phyloP scores from a whole-genome alignment of 1,140 invertebrate genomes.

The Procambarus virginalis region DNA sequence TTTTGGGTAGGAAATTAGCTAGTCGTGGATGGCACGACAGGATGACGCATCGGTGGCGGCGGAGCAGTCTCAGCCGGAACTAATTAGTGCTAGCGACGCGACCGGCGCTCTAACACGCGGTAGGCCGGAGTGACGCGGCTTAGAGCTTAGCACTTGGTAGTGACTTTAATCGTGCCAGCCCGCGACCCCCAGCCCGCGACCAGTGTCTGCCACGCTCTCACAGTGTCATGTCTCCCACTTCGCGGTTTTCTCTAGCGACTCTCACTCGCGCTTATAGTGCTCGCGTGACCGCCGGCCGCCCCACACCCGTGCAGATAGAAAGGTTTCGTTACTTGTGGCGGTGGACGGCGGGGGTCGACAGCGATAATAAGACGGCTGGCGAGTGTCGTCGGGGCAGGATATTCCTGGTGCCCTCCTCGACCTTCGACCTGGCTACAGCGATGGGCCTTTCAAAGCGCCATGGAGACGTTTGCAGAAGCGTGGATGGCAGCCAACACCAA shows the following conservation, averaged over 20 bases:
- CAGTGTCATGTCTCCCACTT: not conserved
- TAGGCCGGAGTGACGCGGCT: conserved; percentile 11
- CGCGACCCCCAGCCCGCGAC: not conserved
- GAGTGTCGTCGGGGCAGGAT: conserved; percentile 7
- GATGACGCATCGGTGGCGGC: conserved; percentile 49
- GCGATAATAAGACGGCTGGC: not conserved
- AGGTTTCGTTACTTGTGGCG: too few species aligned
- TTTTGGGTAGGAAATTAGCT: conserved; percentile 67
- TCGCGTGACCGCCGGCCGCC: too few species aligned
- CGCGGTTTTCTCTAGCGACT: not conserved
- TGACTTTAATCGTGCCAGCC: conserved; percentile 60
- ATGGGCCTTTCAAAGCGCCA: conserved; percentile 98
- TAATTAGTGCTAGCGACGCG: not conserved
- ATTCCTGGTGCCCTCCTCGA: not conserved
- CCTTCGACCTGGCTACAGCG: conserved; percentile 36
- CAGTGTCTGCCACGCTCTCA: not conserved
- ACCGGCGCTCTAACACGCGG: not conserved
- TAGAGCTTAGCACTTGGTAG: conserved; percentile 62
- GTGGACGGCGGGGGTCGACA: not conserved
- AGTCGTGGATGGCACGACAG: conserved; percentile 66
- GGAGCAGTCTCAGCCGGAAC: conserved; percentile 25
- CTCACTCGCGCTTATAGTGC: not conserved
- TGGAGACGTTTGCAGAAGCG: conserved; percentile 97
- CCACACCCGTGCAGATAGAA: not conserved
- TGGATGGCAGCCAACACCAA: conserved; percentile 95